These are phyloP conservation scores for Leptoteleia sp. DNA, from an alignment of 1,140 invertebrate species.

Conservation along the genomic window DNA sequence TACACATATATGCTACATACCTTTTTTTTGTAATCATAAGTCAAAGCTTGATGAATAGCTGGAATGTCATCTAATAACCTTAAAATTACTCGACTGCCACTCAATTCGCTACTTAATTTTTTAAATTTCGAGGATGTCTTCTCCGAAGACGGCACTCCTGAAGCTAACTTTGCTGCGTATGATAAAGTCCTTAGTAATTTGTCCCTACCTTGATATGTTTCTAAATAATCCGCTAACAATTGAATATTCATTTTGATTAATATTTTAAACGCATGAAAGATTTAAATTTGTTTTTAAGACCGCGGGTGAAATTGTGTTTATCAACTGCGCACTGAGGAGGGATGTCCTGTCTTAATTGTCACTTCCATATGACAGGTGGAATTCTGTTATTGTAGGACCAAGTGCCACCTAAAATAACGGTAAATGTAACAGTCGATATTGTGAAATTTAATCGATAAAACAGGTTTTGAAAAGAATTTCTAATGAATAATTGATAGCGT, in stretches of 20 bases:
- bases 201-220: slow-evolving; percentile 82
- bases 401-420: slow-evolving; percentile 16
- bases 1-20: slow-evolving; percentile 72
- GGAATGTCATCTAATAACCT: slow-evolving; percentile 89
- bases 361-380: background rate
- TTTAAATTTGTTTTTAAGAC: background rate
- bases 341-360: no score
- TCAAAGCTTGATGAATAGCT: slow-evolving; percentile 84
- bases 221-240: slow-evolving; percentile 77
- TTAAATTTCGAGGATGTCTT: slow-evolving; percentile 82
- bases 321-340: background rate
- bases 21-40: slow-evolving; percentile 84
- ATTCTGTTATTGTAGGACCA: background rate
- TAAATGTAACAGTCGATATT: slow-evolving; percentile 13
- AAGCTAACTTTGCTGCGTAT: slow-evolving; percentile 84
- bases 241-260: slow-evolving; percentile 67
- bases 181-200: slow-evolving; percentile 85
- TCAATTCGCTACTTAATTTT: slow-evolving; percentile 85
- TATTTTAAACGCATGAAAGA: background rate
- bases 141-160: slow-evolving; percentile 82
- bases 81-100: slow-evolving; percentile 85
- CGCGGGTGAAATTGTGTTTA: slow-evolving; percentile 5
- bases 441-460: slow-evolving; percentile 33
- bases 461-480: slow-evolving; percentile 24
- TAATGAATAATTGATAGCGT: slow-evolving; percentile 18